phyloP scores from a whole-genome alignment of 2,113 vertebrate species.

The Nycticebus coucang region DNA sequence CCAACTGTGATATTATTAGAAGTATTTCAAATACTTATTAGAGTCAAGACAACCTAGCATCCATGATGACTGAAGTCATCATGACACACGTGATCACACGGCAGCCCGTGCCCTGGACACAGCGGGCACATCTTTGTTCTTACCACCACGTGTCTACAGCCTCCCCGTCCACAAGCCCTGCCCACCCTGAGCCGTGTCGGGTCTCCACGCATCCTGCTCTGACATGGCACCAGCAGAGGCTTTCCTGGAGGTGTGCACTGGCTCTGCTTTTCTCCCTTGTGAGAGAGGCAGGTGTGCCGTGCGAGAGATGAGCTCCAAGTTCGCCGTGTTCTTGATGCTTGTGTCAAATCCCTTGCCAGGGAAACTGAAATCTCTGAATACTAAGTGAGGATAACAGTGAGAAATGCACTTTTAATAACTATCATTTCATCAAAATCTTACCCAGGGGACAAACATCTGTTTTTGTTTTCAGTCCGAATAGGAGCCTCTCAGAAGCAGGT shows the following conservation, averaged over 20 bases:
- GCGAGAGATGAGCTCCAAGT: background rate
- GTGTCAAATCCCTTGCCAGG: background rate
- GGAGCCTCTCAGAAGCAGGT: background rate
- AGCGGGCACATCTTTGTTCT: background rate
- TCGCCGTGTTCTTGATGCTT: background rate
- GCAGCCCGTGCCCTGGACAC: background rate
- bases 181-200: background rate
- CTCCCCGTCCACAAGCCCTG: background rate
- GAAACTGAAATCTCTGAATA: background rate
- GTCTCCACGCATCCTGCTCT: no score
- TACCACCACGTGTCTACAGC: background rate
- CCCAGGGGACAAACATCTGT: background rate
- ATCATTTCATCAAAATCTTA: background rate
- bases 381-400: background rate
- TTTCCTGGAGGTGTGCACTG: background rate
- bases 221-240: no score
- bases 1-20: background rate
- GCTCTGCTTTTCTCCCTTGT: background rate
- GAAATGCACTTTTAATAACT: background rate
- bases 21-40: background rate
- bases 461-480: background rate
- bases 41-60: background rate
- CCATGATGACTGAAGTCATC: background rate
- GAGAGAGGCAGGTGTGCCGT: background rate
- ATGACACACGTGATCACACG: background rate